Base-by-base conservation (phyloP, 92 coral and sea anemone species). In the Paragorgia papillata region DNA sequence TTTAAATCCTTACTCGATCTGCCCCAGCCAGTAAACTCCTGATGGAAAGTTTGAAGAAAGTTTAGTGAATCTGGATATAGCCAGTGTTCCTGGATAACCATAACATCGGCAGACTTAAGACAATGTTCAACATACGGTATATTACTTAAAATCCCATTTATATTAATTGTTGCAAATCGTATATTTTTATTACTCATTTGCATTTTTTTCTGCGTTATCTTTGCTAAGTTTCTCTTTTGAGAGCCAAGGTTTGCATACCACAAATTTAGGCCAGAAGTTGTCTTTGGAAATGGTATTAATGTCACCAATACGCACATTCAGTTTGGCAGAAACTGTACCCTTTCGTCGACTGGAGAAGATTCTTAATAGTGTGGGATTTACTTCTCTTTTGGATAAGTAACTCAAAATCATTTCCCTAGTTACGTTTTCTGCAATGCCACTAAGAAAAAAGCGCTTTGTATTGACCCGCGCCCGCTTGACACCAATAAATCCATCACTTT, bases 361-460 rank as follows among this genome's bases (percentile, higher is more conserved):
- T 59, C 65, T 59, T 34, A 59, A 59, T 59, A 26, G 65, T 8
- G 65, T 59, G 18, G 65, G 65, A 12, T 13, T 31, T 7, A 59
- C 27, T 3, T 59, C 19, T 27, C 34, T 59, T 34, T 59, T 59
- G 17, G 29, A 13, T 26, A 59, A 22, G 27, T 9, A 59, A 27
- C 39, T 19, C 12, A 59, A 2, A 3, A 59, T 59, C 17, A 34
- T 59, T 27, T 59, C 65, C 15, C 2, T 1, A 2, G 0, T 59
- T 59, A 59, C 65, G 7, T 30, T 59, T 7, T 59, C 65, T 9
- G 65, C 13, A 26, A 59, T 59, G 22, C 65, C 65, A 59, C 65
- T 59, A 15, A 59, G 20, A 27, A 59, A 59, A 2, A 59, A 59
- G 3, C 65, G 43, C 33, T 59, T 29, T 3, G 27, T 29, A 27